Percentiles rank a stretch among this genome's conserved stretches.
phyloP scores from a whole-genome alignment of 2,888 invertebrate genomes.

The Incurvaria masculella region DNA sequence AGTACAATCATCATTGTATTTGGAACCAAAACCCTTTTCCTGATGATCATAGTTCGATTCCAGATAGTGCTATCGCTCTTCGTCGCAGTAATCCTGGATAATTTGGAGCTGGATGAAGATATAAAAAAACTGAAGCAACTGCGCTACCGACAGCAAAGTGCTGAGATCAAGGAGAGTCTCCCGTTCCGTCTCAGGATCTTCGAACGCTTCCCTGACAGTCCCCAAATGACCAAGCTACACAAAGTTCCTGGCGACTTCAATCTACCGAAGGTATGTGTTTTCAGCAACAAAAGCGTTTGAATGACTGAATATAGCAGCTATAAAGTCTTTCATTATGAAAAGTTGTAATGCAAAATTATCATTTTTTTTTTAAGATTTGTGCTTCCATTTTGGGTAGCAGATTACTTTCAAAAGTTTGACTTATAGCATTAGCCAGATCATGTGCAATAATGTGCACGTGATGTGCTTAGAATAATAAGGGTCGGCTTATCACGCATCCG shows the following conservation, averaged over 20 bases:
- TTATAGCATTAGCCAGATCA: neutral
- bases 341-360: neutral
- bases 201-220: conserved; percentile 97
- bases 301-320: neutral
- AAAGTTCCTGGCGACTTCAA: conserved; percentile 92
- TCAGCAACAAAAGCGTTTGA: too few species aligned
- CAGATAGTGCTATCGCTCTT: conserved; percentile 99
- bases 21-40: too few species aligned
- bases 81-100: conserved; percentile 99
- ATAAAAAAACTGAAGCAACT: conserved; percentile 98
- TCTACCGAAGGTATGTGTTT: conserved; percentile 69
- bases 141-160: conserved; percentile 96
- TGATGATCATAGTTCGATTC: too few species aligned
- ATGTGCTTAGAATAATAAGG: too few species aligned
- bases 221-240: conserved; percentile 95
- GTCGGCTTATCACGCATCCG: too few species aligned
- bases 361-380: conserved; percentile 3
- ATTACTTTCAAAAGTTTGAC: neutral
- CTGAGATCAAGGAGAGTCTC: conserved; percentile 95
- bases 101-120: conserved; percentile 98
- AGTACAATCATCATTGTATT: too few species aligned
- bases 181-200: conserved; percentile 95
- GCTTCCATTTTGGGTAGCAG: conserved; percentile 5
- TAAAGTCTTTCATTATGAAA: neutral
- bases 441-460: too few species aligned